phyloP scores from a whole-genome alignment of 2,797 vertebrate genomes.

The Forpus xanthops region DNA sequence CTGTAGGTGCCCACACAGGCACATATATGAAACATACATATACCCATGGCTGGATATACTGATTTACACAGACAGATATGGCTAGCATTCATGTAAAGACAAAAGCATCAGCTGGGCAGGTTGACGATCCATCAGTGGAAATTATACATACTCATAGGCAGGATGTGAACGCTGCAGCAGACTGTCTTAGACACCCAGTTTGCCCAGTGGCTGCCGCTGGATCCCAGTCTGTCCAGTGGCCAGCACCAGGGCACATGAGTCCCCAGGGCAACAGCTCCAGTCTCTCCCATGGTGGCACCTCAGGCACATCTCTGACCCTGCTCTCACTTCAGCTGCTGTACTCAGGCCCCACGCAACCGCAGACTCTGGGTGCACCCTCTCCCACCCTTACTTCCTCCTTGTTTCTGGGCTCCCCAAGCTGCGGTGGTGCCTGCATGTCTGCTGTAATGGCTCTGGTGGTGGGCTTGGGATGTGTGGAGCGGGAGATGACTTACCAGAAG shows the following conservation, averaged over 20 bases:
- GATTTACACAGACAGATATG: not conserved
- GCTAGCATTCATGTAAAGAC: not conserved
- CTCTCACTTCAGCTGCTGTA: not conserved
- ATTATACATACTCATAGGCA: fast-evolving
- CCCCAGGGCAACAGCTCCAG: fast-evolving
- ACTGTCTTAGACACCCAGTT: fast-evolving
- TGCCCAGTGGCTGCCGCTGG: not conserved
- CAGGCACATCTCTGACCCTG: not conserved
- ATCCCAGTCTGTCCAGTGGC: not conserved
- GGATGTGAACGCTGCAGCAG: not conserved
- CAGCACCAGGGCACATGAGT: not conserved
- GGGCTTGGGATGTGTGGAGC: not conserved
- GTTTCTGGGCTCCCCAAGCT: not conserved
- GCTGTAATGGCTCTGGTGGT: not conserved
- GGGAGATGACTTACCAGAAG: not conserved
- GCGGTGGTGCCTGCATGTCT: fast-evolving
- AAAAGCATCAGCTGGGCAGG: not conserved
- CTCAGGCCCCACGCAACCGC: not conserved
- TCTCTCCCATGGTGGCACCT: not conserved
- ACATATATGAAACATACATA: too few species aligned
- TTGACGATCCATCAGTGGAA: not conserved
- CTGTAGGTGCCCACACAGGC: fast-evolving
- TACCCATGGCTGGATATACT: fast-evolving
- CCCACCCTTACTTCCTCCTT: not conserved
- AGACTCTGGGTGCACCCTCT: not conserved